Base-by-base conservation (phyloP, 2,888 invertebrate species). In the Amblyteles armatorius region DNA sequence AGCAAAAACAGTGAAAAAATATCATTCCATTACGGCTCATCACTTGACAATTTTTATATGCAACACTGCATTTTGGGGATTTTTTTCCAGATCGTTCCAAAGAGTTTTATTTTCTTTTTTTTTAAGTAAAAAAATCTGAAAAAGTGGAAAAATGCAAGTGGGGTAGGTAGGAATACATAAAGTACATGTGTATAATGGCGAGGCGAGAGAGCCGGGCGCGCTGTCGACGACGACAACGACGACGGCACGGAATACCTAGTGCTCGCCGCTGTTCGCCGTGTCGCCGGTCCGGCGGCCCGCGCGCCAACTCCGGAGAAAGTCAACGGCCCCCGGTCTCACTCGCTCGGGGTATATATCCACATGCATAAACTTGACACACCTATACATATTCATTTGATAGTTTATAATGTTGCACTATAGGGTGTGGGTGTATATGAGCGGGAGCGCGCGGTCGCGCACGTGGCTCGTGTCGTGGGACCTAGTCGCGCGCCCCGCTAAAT, bases 231-330 rank as follows among this genome's bases (percentile, higher is more conserved):
- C 67, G 16, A 29, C 60, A 26, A 29, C 26, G 22, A 26, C 60
- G 4, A 9, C 36, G 29, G 22, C n/a, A 48, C 40, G 19, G 48
- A 73, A 63, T 73, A 73, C 60, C 60, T 73, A 60, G 40, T 71
- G 72, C 72, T 48, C 36, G 52, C 36, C 6, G 44, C 50, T 69
- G 65, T 55, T 36, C 72, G 55, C 67, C 40, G 82, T 82, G 79
- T 82, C 79, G 84, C 71, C 76, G 74, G 71, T 82, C 79, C 76
- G 82, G 72, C 76, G 82, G 50, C 65, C 65, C 50, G 33, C 73
- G 81, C 84, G 82, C 82, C 82, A 76, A 84, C 88, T 77, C 26
- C 57, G 86, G 87, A 88, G 89, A 88, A 89, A 89, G 88, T 87
- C 87, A 86, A 86, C 87, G 80, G 79, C 79, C 81, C 82, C 79